Base-by-base conservation (phyloP, 2,113 vertebrate species). In the Sebastes fasciatus region DNA sequence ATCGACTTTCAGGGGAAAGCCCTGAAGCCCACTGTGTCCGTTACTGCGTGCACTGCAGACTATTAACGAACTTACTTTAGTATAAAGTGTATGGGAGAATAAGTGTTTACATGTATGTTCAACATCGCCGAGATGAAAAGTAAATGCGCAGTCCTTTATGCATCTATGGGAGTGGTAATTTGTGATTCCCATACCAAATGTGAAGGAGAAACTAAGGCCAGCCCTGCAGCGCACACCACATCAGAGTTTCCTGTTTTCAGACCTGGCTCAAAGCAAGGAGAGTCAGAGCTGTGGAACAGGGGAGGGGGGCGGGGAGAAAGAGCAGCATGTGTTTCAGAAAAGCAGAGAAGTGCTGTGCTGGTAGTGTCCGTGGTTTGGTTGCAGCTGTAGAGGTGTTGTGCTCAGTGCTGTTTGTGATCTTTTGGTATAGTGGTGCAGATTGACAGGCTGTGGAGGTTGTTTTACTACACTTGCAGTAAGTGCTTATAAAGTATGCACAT, bases 311-410 rank as follows among this genome's bases (percentile, higher is more conserved):
- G 40, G 71, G n/a, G 40, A 73, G 7, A 64, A 71, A 63, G 11
- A 62, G 52, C 55, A 49, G 61, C 70, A 79, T 81, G 62, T 75
- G 52, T 80, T 80, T 78, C 21, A 78, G 34, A 66, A 54, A 17
- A 70, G 21, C 62, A 52, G 48, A 52, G 63, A 4, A 26, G 23
- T 57, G 54, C n/a, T 26, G 5, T 52, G 52, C 48, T 75, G 46
- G 21, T 74, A 64, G 60, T 65, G 60, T 70, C 58, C 43, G 73
- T 78, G 46, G 67, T 85, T 73, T 80, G 55, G 45, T 77, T 89
- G 61, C 46, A 58, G 74, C 79, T 73, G 49, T 62, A 76, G 49
- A 63, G 48, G 66, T 70, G 58, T n/a, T 51, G 16, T 61, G 45
- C 78, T 62, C 17, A 34, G 23, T 69, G 23, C 63, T 78, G 40